Percentiles rank a stretch among this genome's conserved stretches.
These are phyloP conservation scores for Acrobeloides nanus DNA, from an alignment of 2,888 invertebrate genomes.

Conservation along the genomic window DNA sequence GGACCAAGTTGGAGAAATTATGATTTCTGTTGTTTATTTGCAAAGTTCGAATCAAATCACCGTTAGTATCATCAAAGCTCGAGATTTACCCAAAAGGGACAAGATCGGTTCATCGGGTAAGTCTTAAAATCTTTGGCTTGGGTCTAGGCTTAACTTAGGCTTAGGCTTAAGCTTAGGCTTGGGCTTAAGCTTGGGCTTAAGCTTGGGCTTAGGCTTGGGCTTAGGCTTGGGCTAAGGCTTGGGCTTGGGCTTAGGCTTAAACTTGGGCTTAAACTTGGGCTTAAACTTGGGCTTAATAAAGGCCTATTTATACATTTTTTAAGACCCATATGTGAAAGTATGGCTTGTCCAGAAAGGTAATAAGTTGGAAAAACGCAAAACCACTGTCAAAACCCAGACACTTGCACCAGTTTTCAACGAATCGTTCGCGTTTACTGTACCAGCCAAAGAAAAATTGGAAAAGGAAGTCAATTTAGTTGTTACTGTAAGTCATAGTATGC, in stretches of 20 bases:
- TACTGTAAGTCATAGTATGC: constrained; percentile 40
- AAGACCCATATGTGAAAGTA: constrained; percentile 53
- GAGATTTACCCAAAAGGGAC: constrained; percentile 77
- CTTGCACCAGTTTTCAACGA: constrained; percentile 50
- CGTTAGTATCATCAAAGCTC: constrained; percentile 79
- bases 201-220: no score
- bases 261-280: no score
- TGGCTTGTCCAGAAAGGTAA: constrained; percentile 53
- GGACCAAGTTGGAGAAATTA: constrained; percentile 79
- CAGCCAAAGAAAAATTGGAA: constrained; percentile 33
- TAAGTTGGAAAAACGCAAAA: constrained; percentile 53
- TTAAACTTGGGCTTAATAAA: no score
- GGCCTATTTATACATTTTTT: no score
- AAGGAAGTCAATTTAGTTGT: constrained; percentile 46
- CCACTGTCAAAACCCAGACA: constrained; percentile 44
- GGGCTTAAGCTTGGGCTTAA: no score
- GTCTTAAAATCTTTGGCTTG: no score
- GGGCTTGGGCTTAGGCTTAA: no score
- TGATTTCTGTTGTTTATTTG: constrained; percentile 82
- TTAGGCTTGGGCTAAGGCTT: no score
- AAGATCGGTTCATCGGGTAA: constrained; percentile 80
- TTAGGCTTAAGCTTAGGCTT: no score
- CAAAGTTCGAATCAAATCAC: constrained; percentile 87
- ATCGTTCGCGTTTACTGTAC: constrained; percentile 49
- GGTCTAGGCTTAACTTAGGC: no score